Evolutionary conservation across 1,140 invertebrate species (phyloP), one percentile per base, ranked within the genome.

Genomic region (Caerostris extrusa): DNA sequence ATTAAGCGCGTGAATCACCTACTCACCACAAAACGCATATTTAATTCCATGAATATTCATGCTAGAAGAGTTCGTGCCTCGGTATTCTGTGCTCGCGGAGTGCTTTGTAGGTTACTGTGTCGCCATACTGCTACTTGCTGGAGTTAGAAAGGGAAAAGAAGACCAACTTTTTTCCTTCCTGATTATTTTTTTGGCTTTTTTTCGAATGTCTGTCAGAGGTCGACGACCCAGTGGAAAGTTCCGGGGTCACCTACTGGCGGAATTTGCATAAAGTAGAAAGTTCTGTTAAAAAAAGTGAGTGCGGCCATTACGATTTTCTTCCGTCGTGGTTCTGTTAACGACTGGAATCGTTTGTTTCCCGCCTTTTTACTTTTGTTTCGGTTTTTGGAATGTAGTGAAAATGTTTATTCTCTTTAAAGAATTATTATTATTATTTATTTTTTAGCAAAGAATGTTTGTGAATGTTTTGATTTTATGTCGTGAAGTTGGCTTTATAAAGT

Each of bases 51-150:
- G 69, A 71, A 71, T 71, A 71, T 71, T 71, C 69, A 71, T 71
- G 69, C 7, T 71, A 34, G 34, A 34, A 34, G 34, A 0, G 5
- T 71, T 3, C n/a, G 69, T 10, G n/a, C n/a, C 19, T n/a, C n/a
- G 67, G n/a, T 55, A 6, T 17, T n/a, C n/a, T 17, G n/a, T 55
- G 19, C 69, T 6, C 85, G 4, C 7, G 6, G 58, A 10, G 12
- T 12, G 5, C 10, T 90, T 90, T 90, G 60, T 90, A 67, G 88
- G 88, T 90, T 69, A 90, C 14, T 71, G 69, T 67, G 88, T 17
- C 88, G 56, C 3, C 7, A 67, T 34, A 17, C 55, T 34, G 10
- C 19, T 71, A 19, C 69, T 71, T 71, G 69, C 7, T 34, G 69
- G 3, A 19, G 14, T 10, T 7, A 87, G 85, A 87, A 19, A 58